Evolutionary conservation across 1,140 invertebrate species (phyloP).

Genomic region (Odontomachus brunneus): DNA sequence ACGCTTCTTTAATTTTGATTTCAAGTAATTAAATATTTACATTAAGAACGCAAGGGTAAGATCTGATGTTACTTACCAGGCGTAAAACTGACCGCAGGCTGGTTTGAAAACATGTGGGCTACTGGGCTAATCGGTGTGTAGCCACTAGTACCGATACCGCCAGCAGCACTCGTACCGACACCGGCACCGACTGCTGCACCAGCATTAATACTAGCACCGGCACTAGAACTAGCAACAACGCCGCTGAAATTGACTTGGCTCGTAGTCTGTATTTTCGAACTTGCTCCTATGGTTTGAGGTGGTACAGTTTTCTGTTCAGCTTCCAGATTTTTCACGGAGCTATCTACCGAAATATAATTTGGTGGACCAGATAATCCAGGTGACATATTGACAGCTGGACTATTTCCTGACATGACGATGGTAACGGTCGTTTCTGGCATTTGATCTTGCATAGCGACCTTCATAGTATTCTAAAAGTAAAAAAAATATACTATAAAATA

Average conservation of each 20-base stretch:
- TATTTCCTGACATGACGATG: slow-evolving; percentile 34
- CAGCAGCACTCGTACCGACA: too few species aligned
- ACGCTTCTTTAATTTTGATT: neutral
- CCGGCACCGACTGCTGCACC: too few species aligned
- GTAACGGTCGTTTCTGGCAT: neutral
- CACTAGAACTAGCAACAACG: slow-evolving; percentile 36
- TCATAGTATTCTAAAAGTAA: slow-evolving; percentile 61
- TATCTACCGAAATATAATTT: slow-evolving; percentile 70
- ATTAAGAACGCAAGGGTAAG: neutral
- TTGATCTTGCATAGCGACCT: slow-evolving; percentile 59
- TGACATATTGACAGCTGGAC: slow-evolving; percentile 69
- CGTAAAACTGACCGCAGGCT: slow-evolving; percentile 67
- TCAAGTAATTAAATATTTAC: neutral
- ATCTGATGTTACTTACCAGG: slow-evolving; percentile 70
- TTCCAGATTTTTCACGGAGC: slow-evolving; percentile 38
- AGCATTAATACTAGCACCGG: too few species aligned
- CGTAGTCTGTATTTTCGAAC: slow-evolving; percentile 17
- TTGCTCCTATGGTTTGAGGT: slow-evolving; percentile 42
- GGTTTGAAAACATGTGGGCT: slow-evolving; percentile 76
- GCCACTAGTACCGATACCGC: slow-evolving; percentile 58
- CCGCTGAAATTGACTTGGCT: slow-evolving; percentile 69
- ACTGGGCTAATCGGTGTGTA: slow-evolving; percentile 73
- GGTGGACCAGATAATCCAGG: slow-evolving; percentile 75
- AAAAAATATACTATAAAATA: slow-evolving; percentile 28
- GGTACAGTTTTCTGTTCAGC: slow-evolving; percentile 32